phyloP scores from a whole-genome alignment of 1,140 invertebrate species.

The Bombus haemorrhoidalis region DNA sequence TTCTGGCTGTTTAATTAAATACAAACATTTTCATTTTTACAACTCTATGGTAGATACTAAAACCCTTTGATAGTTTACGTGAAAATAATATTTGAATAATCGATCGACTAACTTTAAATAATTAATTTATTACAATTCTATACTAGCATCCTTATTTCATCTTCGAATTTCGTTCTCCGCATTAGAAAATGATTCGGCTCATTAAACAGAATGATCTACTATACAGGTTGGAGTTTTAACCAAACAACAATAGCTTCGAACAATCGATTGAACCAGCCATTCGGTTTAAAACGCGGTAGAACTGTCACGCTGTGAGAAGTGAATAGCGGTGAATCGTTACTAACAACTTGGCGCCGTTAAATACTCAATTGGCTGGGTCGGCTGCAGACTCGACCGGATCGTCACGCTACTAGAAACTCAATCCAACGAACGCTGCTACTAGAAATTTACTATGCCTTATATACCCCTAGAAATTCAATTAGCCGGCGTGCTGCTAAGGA shows the following conservation, averaged over 20 bases:
- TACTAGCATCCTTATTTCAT: too few relatives aligned
- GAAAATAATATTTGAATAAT: too few relatives aligned
- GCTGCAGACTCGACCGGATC: neutral
- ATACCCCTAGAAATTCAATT: conserved; percentile 24
- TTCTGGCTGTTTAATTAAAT: too few relatives aligned
- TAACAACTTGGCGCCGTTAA: conserved; percentile 15
- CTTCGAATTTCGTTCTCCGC: neutral
- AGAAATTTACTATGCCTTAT: conserved; percentile 22
- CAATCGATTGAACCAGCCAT: neutral
- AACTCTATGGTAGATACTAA: too few relatives aligned
- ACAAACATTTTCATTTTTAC: too few relatives aligned
- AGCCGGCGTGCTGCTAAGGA: conserved; percentile 25
- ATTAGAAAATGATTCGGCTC: neutral
- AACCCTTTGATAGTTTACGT: too few relatives aligned
- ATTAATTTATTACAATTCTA: too few relatives aligned
- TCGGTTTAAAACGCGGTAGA: neutral
- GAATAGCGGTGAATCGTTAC: conserved; percentile 11
- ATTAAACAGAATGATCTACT: neutral
- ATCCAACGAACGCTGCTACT: conserved; percentile 1
- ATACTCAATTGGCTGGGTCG: conserved; percentile 2
- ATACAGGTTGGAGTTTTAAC: neutral
- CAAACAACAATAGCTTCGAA: neutral
- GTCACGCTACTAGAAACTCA: conserved; percentile 2
- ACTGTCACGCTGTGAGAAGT: conserved; percentile 5
- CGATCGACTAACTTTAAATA: too few relatives aligned